A percentile compares a stretch with the other conserved stretches of the same genome.
Evolutionary conservation across 2,888 invertebrate species (phyloP).

Genomic region (Sclerodermus sp.): DNA sequence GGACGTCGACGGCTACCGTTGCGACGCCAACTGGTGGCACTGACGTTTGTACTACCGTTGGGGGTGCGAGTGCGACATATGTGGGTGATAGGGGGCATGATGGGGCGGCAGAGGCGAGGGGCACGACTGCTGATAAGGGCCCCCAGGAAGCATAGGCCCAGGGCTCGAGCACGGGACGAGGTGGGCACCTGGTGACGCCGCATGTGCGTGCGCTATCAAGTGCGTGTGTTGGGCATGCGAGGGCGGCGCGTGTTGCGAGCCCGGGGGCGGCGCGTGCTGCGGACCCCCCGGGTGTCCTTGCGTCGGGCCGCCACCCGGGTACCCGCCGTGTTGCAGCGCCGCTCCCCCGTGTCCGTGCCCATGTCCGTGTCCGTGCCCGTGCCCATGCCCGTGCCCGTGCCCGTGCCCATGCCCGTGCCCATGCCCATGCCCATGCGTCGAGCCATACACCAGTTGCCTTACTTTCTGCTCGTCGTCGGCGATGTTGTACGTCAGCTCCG

Average conservation of each 20-base stretch:
- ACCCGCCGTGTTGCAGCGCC: slow-evolving; percentile 60
- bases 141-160: slow-evolving; percentile 71
- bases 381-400: slow-evolving; percentile 64
- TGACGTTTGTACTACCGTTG: slow-evolving; percentile 71
- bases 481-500: slow-evolving; percentile 95
- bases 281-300: slow-evolving; percentile 55
- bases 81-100: slow-evolving; percentile 63
- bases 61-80: slow-evolving; percentile 74
- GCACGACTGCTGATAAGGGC: slow-evolving; percentile 64
- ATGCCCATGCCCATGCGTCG: slow-evolving; percentile 71
- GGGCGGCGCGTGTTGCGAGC: slow-evolving; percentile 59
- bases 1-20: too few relatives aligned
- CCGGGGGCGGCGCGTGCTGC: slow-evolving; percentile 59
- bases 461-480: slow-evolving; percentile 95
- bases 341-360: slow-evolving; percentile 54
- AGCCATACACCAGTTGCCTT: slow-evolving; percentile 89
- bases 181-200: slow-evolving; percentile 58
- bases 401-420: slow-evolving; percentile 76
- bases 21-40: not conserved
- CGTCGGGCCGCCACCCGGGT: slow-evolving; percentile 36
- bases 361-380: slow-evolving; percentile 60
- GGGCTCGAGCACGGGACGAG: slow-evolving; percentile 68
- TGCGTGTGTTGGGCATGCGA: slow-evolving; percentile 65
- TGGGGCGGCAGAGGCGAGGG: slow-evolving; percentile 74
- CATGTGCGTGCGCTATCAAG: slow-evolving; percentile 66